phyloP scores from a whole-genome alignment of 2,888 invertebrate species.

The Amphimallon solstitiale region DNA sequence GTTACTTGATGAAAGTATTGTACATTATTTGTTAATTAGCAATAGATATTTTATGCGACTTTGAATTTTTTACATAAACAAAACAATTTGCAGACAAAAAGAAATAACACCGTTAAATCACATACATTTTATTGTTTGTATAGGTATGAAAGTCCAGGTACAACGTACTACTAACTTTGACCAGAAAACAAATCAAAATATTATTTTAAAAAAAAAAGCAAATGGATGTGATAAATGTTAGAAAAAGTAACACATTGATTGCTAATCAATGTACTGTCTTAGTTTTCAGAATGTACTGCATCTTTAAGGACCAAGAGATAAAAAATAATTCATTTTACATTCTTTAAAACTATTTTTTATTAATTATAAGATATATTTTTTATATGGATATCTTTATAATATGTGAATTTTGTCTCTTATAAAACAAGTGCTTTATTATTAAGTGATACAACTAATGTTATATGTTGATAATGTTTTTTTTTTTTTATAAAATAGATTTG shows the following conservation, averaged over 20 bases:
- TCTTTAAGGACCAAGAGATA: constrained; percentile 51
- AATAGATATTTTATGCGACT: too few species aligned
- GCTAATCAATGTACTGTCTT: constrained; percentile 42
- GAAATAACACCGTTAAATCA: constrained; percentile 37
- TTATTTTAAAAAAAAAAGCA: neutral
- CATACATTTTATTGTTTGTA: constrained; percentile 11
- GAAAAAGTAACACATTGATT: constrained; percentile 14
- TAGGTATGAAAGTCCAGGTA: constrained; percentile 35
- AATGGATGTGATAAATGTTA: constrained; percentile 21
- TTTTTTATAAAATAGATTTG: constrained; percentile 43
- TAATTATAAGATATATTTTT: neutral
- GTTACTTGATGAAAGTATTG: too few species aligned
- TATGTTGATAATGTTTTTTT: constrained; percentile 36
- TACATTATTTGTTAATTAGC: too few species aligned
- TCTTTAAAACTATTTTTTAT: constrained; percentile 40
- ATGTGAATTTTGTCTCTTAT: constrained; percentile 39
- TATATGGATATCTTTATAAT: constrained; percentile 34
- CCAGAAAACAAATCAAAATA: neutral
- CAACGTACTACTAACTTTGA: constrained; percentile 31
- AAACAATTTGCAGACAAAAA: neutral
- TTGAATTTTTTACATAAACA: too few species aligned
- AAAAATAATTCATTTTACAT: constrained; percentile 37
- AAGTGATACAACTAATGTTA: constrained; percentile 39
- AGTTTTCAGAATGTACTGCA: constrained; percentile 62
- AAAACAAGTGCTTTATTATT: constrained; percentile 43